These are phyloP conservation scores for Alloplasta piceator DNA, from an alignment of 2,888 invertebrate species.

Conservation along the genomic window DNA sequence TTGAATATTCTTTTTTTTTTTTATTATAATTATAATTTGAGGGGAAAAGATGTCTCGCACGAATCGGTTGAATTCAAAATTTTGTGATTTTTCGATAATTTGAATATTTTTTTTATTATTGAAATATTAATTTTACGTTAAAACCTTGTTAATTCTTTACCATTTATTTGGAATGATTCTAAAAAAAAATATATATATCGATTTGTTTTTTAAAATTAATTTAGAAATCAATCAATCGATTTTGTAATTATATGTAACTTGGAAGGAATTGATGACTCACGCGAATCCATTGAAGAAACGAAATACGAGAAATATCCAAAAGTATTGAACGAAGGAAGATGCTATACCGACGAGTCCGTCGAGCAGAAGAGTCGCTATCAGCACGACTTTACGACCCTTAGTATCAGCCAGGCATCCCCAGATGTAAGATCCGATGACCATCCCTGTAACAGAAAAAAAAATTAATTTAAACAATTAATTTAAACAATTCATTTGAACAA, in stretches of 20 bases:
- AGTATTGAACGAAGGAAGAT: slow-evolving; percentile 90
- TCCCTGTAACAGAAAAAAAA: slow-evolving; percentile 85
- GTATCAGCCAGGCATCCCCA: slow-evolving; percentile 94
- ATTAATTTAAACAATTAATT: too few species aligned
- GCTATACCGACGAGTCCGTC: slow-evolving; percentile 90
- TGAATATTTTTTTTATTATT: too few species aligned
- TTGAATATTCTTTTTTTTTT: too few species aligned
- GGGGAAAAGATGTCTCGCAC: too few species aligned
- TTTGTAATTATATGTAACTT: background rate
- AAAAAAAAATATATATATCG: slow-evolving; percentile 60
- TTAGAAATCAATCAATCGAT: background rate
- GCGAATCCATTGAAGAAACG: slow-evolving; percentile 92
- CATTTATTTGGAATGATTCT: background rate
- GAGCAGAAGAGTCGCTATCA: slow-evolving; percentile 89
- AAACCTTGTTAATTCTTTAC: too few species aligned
- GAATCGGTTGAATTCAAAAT: too few species aligned
- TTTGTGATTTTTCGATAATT: too few species aligned
- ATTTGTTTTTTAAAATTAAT: slow-evolving; percentile 13
- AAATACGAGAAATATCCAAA: slow-evolving; percentile 89
- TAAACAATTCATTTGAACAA: too few species aligned
- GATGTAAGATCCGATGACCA: slow-evolving; percentile 93
- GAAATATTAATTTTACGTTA: too few species aligned
- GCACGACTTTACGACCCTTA: slow-evolving; percentile 90
- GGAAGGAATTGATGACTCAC: slow-evolving; percentile 85
- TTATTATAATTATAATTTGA: too few species aligned